These are phyloP conservation scores for Microcebus tavaratra DNA, from an alignment of 2,113 vertebrate species.

Conservation along the genomic window DNA sequence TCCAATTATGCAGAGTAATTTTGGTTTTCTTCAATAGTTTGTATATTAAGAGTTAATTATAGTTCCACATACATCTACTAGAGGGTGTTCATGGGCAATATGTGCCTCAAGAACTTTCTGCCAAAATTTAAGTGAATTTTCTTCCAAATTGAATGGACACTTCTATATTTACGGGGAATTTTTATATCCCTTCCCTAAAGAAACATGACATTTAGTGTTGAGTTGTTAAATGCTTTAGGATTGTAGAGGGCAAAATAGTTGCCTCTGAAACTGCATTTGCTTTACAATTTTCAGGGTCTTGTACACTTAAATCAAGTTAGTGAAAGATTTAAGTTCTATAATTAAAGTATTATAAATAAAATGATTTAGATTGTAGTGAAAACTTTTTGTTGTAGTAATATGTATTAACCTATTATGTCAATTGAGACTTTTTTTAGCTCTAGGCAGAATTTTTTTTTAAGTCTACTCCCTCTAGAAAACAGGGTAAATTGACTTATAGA, in stretches of 20 bases:
- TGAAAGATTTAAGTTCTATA: neutral
- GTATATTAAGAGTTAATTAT: neutral
- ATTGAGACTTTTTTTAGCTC: neutral
- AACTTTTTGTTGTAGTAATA: neutral
- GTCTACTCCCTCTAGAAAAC: neutral
- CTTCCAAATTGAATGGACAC: neutral
- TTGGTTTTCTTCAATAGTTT: neutral
- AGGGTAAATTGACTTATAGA: neutral
- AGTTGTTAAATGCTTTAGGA: neutral
- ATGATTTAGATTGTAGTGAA: neutral
- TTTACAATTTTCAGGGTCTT: neutral
- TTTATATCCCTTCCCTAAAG: neutral
- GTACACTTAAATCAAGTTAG: neutral
- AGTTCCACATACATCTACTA: neutral
- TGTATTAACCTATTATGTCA: neutral
- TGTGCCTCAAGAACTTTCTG: neutral
- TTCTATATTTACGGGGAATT: neutral
- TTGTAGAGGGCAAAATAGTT: neutral
- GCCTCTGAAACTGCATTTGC: slow-evolving; percentile 2
- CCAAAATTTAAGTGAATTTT: neutral
- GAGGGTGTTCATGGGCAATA: neutral
- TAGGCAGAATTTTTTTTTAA: neutral
- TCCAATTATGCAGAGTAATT: neutral
- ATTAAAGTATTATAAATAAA: slow-evolving; percentile 4
- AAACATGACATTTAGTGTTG: neutral